These are phyloP conservation scores for Poecilia picta DNA, from an alignment of 2,797 vertebrate genomes.

Conservation along the genomic window DNA sequence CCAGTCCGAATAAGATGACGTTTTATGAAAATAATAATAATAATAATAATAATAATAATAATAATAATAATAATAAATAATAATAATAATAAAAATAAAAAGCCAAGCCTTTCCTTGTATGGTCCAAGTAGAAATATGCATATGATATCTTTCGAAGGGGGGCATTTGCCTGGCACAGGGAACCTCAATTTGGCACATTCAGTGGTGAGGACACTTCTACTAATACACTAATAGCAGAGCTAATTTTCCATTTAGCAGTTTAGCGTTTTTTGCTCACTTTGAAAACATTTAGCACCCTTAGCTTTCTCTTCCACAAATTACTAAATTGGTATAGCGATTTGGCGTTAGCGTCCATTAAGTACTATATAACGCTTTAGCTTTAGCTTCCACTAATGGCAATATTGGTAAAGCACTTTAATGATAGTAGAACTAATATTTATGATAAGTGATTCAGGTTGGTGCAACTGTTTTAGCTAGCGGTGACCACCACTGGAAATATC, in stretches of 20 bases:
- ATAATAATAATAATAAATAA: not conserved
- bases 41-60: too few species aligned
- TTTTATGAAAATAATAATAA: not conserved
- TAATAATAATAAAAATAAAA: not conserved
- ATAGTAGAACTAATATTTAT: not conserved
- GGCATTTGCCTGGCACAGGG: not conserved
- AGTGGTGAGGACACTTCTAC: not conserved
- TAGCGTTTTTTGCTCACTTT: not conserved
- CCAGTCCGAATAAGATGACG: not conserved
- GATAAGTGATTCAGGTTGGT: not conserved
- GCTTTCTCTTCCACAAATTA: not conserved
- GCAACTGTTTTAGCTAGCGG: not conserved
- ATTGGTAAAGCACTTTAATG: not conserved
- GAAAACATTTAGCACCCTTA: not conserved
- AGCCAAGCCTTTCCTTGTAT: not conserved
- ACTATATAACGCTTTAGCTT: too few species aligned
- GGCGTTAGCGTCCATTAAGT: too few species aligned
- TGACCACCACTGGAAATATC: not conserved
- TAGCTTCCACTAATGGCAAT: not conserved
- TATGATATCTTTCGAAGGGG: not conserved
- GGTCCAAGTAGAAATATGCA: not conserved
- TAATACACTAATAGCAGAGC: not conserved
- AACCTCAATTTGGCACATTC: not conserved
- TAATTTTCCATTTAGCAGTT: not conserved
- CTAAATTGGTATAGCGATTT: too few species aligned